Evolutionary conservation across 2,797 vertebrate species (phyloP).

Genomic region (Prunella strophiata): DNA sequence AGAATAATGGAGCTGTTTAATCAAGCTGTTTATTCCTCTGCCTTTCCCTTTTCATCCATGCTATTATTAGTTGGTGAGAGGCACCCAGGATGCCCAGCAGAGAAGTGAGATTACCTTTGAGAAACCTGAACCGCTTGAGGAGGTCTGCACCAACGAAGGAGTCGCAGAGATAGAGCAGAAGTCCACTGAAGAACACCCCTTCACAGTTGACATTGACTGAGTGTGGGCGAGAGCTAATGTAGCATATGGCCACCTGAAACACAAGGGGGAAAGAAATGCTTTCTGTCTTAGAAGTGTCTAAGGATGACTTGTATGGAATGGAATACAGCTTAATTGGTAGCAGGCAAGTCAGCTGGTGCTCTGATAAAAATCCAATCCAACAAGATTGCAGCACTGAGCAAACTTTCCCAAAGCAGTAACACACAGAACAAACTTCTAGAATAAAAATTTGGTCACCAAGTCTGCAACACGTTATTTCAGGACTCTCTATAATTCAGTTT

Average conservation of each 20-base stretch:
- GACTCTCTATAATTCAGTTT: neutral
- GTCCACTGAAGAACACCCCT: conserved; percentile 92
- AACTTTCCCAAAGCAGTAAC: neutral
- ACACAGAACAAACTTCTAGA: fast-evolving
- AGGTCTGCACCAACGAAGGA: conserved; percentile 94
- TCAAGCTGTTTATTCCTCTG: neutral
- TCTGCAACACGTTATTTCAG: fast-evolving
- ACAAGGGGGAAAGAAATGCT: neutral
- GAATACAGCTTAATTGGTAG: neutral
- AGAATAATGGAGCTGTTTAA: neutral
- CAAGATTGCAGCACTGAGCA: neutral
- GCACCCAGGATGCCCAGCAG: neutral
- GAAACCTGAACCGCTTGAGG: conserved; percentile 93
- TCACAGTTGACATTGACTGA: conserved; percentile 92
- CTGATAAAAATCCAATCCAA: neutral
- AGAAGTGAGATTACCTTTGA: conserved; percentile 86
- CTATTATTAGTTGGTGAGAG: neutral
- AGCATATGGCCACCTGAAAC: conserved; percentile 91
- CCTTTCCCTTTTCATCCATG: neutral
- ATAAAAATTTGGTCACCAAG: neutral
- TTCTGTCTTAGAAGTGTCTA: neutral
- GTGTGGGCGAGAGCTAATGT: conserved; percentile 95
- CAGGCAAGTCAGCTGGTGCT: neutral
- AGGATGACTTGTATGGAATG: neutral
- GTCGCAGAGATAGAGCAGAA: conserved; percentile 96